Conservation (phyloP, 2,797 vertebrate species). For the Rhabdomys pumilio region DNA sequence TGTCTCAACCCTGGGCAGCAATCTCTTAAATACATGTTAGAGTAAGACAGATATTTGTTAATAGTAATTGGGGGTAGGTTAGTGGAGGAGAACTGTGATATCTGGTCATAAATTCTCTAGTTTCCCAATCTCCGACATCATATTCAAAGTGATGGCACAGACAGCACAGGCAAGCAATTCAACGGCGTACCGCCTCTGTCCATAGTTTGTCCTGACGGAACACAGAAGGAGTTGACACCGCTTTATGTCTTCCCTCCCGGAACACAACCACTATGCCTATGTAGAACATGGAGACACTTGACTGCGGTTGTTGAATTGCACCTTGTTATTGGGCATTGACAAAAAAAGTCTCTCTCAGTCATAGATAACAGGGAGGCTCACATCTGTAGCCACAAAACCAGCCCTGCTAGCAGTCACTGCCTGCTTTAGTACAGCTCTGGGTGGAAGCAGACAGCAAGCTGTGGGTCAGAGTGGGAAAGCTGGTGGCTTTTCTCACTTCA, state of each 20-base stretch:
- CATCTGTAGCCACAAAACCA: neutral
- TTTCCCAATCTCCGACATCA: slow-evolving; percentile 18
- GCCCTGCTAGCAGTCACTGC: neutral
- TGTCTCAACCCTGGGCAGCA: slow-evolving; percentile 40
- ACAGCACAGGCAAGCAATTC: neutral
- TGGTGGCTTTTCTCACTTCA: neutral
- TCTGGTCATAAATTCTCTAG: slow-evolving; percentile 20
- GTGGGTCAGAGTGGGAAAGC: neutral
- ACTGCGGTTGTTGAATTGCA: neutral
- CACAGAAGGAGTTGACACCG: no score
- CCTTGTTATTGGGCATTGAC: neutral
- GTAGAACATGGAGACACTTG: neutral
- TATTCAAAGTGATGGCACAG: neutral
- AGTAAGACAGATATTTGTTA: neutral
- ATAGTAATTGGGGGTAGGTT: slow-evolving; percentile 54
- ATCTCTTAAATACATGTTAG: slow-evolving; percentile 58
- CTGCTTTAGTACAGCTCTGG: neutral
- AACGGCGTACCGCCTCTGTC: neutral
- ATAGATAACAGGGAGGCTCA: neutral
- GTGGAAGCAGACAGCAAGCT: neutral
- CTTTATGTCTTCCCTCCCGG: neutral
- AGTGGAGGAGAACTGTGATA: neutral
- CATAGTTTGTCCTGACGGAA: neutral
- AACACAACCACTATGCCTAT: neutral
- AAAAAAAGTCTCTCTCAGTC: neutral